A percentile compares a stretch with the other conserved stretches of the same genome.
These are phyloP conservation scores for Crepidodera aurea DNA, from an alignment of 2,888 invertebrate species.

Conservation along the genomic window DNA sequence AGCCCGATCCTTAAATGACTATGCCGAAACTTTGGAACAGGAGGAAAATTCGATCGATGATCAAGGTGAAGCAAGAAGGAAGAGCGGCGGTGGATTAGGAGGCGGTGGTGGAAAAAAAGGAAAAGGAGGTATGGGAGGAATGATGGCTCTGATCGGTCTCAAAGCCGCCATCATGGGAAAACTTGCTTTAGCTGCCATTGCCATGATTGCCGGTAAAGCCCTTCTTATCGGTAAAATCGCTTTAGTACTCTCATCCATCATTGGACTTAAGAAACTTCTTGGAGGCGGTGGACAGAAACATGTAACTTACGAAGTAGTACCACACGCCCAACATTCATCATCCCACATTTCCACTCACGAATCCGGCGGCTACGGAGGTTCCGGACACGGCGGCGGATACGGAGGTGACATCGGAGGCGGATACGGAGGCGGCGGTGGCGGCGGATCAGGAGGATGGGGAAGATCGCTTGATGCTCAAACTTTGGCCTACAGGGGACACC, in stretches of 20 bases:
- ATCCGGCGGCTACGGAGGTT: constrained; percentile 61
- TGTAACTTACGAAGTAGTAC: constrained; percentile 87
- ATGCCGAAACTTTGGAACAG: constrained; percentile 70
- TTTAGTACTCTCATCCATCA: constrained; percentile 81
- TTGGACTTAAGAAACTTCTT: constrained; percentile 83
- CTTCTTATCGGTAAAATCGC: constrained; percentile 86
- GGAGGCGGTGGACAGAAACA: constrained; percentile 77
- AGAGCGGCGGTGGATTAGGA: constrained; percentile 66
- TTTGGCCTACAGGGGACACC: constrained; percentile 80
- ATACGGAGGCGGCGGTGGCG: constrained; percentile 68
- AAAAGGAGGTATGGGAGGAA: constrained; percentile 78
- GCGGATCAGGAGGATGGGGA: constrained; percentile 77
- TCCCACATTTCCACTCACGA: constrained; percentile 77
- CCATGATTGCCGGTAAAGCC: constrained; percentile 86
- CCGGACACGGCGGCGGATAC: constrained; percentile 63
- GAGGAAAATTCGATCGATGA: constrained; percentile 65
- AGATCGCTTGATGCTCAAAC: constrained; percentile 78
- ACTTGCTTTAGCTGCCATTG: constrained; percentile 80
- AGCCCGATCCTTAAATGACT: constrained; percentile 81
- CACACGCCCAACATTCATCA: constrained; percentile 81
- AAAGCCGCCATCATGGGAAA: constrained; percentile 84
- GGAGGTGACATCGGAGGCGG: constrained; percentile 65
- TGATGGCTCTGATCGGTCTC: constrained; percentile 77
- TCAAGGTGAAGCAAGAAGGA: constrained; percentile 72
- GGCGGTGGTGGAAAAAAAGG: constrained; percentile 70